These are phyloP conservation scores for Euplexia lucipara DNA, from an alignment of 2,888 invertebrate species.

Conservation along the genomic window DNA sequence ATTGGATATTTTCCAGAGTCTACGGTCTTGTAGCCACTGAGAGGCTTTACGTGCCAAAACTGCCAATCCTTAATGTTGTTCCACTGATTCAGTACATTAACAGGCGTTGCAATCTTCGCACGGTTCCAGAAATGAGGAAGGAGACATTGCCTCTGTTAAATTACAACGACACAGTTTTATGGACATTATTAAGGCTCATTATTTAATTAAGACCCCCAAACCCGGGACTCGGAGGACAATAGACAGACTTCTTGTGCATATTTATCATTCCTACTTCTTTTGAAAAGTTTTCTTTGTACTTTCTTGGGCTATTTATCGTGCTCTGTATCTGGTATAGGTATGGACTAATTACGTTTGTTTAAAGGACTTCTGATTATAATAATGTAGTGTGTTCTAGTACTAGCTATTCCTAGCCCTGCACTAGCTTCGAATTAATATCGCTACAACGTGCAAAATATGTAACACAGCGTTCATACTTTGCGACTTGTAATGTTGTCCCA, in stretches of 20 bases:
- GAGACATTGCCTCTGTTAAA: not conserved
- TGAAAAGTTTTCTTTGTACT: slow-evolving; percentile 10
- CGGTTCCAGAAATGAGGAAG: slow-evolving; percentile 13
- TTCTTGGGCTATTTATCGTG: slow-evolving; percentile 24
- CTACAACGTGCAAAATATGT: not conserved
- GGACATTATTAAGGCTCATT: slow-evolving; percentile 40
- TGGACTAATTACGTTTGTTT: slow-evolving; percentile 1
- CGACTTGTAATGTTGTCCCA: not conserved
- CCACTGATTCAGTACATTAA: not conserved
- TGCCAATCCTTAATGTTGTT: no score
- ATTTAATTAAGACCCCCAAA: slow-evolving; percentile 50
- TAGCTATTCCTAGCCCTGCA: no score
- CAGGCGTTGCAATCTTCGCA: not conserved
- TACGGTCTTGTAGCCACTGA: no score
- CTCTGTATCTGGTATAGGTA: not conserved
- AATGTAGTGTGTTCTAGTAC: no score
- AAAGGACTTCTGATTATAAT: not conserved
- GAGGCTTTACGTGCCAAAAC: no score
- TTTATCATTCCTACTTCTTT: slow-evolving; percentile 41
- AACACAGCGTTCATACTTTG: no score
- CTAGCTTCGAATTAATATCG: not conserved
- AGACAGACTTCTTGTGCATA: slow-evolving; percentile 30
- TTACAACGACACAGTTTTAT: slow-evolving; percentile 17
- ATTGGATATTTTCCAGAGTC: no score
- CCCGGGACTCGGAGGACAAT: slow-evolving; percentile 27